Evolutionary conservation across 2,797 vertebrate genomes (phyloP).

Genomic region (Basileuterus tristriatus): DNA sequence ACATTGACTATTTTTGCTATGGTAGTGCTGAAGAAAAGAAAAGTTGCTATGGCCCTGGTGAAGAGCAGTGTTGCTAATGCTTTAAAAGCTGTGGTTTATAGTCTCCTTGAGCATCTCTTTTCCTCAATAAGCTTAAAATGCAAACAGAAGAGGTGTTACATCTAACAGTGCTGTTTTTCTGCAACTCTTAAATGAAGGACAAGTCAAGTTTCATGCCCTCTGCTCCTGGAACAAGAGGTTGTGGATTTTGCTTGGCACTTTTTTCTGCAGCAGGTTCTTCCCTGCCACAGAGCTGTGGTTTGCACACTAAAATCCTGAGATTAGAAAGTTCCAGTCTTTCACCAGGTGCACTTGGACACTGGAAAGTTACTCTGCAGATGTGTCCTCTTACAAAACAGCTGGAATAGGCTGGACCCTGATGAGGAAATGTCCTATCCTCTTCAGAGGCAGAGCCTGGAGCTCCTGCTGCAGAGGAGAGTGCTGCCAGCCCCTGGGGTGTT

Average conservation of each 20-base stretch:
- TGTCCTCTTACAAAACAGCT: background rate
- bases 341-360: background rate
- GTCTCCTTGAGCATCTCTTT: background rate
- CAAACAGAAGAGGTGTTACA: background rate
- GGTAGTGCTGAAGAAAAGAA: background rate
- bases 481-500: background rate
- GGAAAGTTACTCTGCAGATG: background rate
- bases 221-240: background rate
- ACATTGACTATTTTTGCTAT: background rate
- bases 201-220: background rate
- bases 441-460: background rate
- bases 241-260: background rate
- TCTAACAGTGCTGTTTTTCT: background rate
- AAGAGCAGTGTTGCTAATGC: background rate
- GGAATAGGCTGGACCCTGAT: background rate
- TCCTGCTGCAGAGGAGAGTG: too few relatives aligned
- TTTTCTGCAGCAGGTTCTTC: background rate
- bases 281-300: fast-evolving
- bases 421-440: fast-evolving
- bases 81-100: background rate
- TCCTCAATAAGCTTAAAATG: background rate
- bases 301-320: fast-evolving
- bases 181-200: background rate
- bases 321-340: background rate
- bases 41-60: background rate